A percentile compares a stretch with the other conserved stretches of the same genome.
Evolutionary conservation across 1,140 invertebrate genomes (phyloP).

Genomic region (Anastrepha ludens): DNA sequence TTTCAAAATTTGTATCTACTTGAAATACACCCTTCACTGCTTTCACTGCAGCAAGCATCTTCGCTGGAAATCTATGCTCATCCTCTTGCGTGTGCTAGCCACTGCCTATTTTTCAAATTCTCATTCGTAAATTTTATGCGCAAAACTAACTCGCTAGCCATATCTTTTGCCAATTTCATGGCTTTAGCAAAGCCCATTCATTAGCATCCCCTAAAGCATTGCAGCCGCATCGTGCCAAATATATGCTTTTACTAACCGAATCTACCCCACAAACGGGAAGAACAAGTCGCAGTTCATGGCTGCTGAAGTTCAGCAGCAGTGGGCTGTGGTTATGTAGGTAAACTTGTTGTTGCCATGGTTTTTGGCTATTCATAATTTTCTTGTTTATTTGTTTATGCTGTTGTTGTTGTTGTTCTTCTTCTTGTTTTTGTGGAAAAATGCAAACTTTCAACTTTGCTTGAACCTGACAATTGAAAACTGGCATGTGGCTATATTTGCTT

Average conservation of each 20-base stretch:
- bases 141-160: neutral
- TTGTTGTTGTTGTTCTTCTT: neutral
- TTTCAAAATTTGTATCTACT: no score
- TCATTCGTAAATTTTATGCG: neutral
- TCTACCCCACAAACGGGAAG: neutral
- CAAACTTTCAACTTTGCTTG: slow-evolving; percentile 8
- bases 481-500: neutral
- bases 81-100: no score
- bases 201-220: slow-evolving; percentile 40
- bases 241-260: slow-evolving; percentile 21
- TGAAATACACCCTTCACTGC: no score
- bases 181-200: slow-evolving; percentile 31
- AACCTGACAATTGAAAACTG: slow-evolving; percentile 26
- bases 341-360: neutral
- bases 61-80: no score
- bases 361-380: neutral
- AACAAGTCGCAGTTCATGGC: neutral
- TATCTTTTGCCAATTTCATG: slow-evolving; percentile 29
- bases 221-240: slow-evolving; percentile 33
- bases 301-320: no score
- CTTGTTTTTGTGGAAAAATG: slow-evolving; percentile 16
- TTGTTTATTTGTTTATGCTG: neutral
- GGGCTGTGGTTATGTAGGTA: no score
- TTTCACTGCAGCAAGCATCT: no score
- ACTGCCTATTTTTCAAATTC: no score